Conservation (phyloP, 2,113 vertebrate species). For the Leptosomus discolor region DNA sequence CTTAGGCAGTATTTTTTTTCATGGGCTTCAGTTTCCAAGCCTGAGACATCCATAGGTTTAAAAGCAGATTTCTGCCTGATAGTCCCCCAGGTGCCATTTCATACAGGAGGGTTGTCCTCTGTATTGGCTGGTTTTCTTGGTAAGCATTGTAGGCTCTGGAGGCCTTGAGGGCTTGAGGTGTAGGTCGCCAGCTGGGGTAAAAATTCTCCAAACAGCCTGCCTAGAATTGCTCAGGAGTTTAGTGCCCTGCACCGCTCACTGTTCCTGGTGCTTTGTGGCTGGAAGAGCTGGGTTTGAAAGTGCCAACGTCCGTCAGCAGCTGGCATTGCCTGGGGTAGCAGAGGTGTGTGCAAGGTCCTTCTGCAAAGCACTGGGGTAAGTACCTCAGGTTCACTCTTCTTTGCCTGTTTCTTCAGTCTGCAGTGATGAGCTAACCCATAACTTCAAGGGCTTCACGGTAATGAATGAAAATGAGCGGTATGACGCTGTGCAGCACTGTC, state of each 20-base stretch:
- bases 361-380: neutral
- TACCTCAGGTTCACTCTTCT: neutral
- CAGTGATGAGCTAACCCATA: slow-evolving; percentile 95
- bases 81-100: neutral
- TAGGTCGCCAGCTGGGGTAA: neutral
- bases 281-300: neutral
- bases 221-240: neutral
- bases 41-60: neutral
- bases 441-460: slow-evolving; percentile 97
- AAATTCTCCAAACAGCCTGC: neutral
- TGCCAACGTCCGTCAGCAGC: neutral
- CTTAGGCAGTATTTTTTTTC: neutral
- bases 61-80: neutral
- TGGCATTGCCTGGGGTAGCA: neutral
- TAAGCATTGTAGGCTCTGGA: neutral
- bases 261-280: neutral
- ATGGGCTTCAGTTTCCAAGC: neutral
- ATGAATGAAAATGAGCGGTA: slow-evolving; percentile 97
- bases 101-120: neutral
- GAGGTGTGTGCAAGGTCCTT: neutral
- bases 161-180: neutral
- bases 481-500: slow-evolving; percentile 92
- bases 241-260: accelerated
- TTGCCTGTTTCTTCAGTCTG: slow-evolving; percentile 80
- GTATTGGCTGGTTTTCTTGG: neutral